Base-by-base conservation (phyloP, 2,797 vertebrate genomes). In the Hydrocynus forskahlii region DNA sequence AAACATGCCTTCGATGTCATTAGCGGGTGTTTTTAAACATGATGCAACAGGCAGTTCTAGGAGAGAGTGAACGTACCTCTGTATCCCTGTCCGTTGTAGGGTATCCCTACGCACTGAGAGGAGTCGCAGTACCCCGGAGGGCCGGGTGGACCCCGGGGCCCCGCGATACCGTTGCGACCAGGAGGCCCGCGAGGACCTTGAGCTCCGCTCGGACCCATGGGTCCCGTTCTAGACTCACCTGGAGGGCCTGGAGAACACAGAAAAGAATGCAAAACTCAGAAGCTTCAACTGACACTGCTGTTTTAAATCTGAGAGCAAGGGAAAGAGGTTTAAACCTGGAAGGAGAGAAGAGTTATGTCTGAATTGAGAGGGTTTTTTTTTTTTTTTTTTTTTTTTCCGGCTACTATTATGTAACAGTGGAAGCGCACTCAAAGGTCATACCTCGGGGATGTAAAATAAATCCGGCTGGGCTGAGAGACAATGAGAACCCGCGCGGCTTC, bases 81-180 rank as follows among this genome's bases (percentile, higher is more conserved):
- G 88, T 98, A 99, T 91, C 96, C 96, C 91, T 98, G 97, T 29
- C 97, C 97, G 0, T 99, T 98, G 95, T 99, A 99, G 69, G 96
- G 96, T 86, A 99, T 98, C 75, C 98, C 97, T 43, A 97, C 95
- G 74, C 98, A 99, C 91, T 97, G 96, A 70, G 98, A 99, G 5
- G 98, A 98, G 90, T 99, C 98, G 45, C 98, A 99, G 89, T 99
- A 99, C 25, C 98, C 98, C 21, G 97, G 86, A 63, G 96, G 94
- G 35, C 98, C 98, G 0, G 96, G 93, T 0, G 97, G 96, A 0
- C 98, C 98, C 52, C 97, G 94, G 82, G 96, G 89, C 8, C 98
- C 98, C 0, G 92, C 91, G 60, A 95, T 93, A 71, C 98, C 97
- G 23, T 95, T 95, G 83, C 98, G 96, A 74, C 98, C 97, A 0